Base-by-base conservation (phyloP, 53 echinoderm and acorn worm species). In the Echinarachnius parma region DNA sequence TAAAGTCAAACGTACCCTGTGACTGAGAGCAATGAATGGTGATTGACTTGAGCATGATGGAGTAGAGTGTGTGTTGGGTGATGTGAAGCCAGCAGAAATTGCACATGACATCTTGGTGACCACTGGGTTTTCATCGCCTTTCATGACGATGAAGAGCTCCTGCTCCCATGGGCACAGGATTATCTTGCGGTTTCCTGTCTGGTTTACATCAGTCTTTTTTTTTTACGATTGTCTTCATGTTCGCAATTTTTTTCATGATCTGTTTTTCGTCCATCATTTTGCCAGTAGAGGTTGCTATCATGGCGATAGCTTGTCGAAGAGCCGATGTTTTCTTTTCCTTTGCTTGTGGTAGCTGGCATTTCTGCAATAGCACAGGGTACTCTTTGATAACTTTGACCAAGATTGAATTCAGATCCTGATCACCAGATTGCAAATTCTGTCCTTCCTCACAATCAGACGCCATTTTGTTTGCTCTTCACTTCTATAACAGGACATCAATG, bases 111-210 rank as follows among this genome's bases (percentile, higher is more conserved):
- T n/a, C n/a, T n/a, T n/a, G n/a, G n/a, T n/a, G n/a, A n/a, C n/a
- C n/a, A n/a, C 42, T 39, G 42, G 15, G 11, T 3, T 58, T 58
- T 58, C 31, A 29, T 29, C 27, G 4, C 59, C 59, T 2, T 58
- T 28, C 31, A 58, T 28, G 31, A 58, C 29, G 30, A 8, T 58
- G 59, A 28, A 58, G 3, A 58, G 59, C 59, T 58, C 59, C 59
- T 29, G 26, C 59, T 58, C 59, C 59, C 59, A 58, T 29, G 59
- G 59, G 15, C 59, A 58, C 13, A 58, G 59, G 59, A 28, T 58
- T n/a, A 58, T 58, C 59, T 58, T 58, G 27, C 59, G 59, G 29
- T 58, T 58, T 15, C 59, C 59, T 29, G 59, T 58, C 29, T 58
- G 59, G 13, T 58, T 28, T 28, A 28, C 13, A 15, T 58, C 59